phyloP scores from a whole-genome alignment of 2,113 vertebrate genomes.

The Pangasianodon hypophthalmus region DNA sequence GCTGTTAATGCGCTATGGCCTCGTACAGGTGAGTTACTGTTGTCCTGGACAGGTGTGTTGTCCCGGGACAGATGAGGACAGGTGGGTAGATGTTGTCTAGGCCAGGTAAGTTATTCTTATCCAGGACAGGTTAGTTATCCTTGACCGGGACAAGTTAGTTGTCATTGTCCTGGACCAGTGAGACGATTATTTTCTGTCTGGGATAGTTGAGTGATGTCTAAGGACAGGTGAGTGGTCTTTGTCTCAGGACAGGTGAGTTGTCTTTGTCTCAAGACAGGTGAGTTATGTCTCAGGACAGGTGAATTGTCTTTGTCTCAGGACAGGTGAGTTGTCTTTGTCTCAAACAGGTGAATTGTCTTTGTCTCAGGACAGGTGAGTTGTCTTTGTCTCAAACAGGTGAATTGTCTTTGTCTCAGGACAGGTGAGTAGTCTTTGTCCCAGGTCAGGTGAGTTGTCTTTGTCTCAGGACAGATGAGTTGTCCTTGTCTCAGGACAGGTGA shows the following conservation, averaged over 20 bases:
- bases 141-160: background rate
- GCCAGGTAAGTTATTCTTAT: background rate
- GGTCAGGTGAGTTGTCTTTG: constrained; percentile 62
- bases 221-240: background rate
- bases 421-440: constrained; percentile 59
- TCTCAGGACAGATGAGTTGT: background rate
- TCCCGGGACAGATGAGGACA: background rate
- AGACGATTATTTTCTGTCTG: background rate
- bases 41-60: background rate
- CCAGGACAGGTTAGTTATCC: background rate
- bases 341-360: constrained; percentile 67
- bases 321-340: background rate
- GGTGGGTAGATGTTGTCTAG: background rate
- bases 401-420: too few species aligned
- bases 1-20: constrained; percentile 97
- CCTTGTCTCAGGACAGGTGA: background rate
- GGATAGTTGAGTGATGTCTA: background rate
- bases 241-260: too few species aligned
- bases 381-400: background rate
- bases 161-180: background rate
- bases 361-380: background rate
- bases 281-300: constrained; percentile 71
- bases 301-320: background rate
- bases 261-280: background rate
- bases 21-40: constrained; percentile 79